Percentiles rank a stretch among this genome's conserved stretches.
Conservation (phyloP, 53 echinoderm and acorn worm genomes). For the Stichopus horrens region DNA sequence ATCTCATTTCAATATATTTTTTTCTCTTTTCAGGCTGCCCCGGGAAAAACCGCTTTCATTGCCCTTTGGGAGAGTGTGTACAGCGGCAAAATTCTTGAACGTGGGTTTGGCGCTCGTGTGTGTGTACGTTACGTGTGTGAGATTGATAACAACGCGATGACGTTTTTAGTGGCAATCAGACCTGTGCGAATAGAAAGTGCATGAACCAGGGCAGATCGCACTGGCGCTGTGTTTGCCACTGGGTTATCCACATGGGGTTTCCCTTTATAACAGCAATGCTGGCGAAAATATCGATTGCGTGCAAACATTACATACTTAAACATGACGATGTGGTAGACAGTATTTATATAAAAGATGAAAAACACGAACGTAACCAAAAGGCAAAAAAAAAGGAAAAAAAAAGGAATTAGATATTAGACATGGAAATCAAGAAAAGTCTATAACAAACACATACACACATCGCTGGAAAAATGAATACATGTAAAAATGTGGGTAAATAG, state of each 20-base stretch:
- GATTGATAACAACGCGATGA: background rate
- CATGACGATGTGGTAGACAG: background rate
- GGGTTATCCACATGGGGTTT: constrained; percentile 28
- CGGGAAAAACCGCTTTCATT: constrained; percentile 9
- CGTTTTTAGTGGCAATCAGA: constrained; percentile 1
- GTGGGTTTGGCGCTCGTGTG: background rate
- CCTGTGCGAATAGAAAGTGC: constrained; percentile 16
- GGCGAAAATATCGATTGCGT: constrained; percentile 17
- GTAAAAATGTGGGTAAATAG: too few relatives aligned
- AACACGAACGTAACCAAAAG: too few relatives aligned
- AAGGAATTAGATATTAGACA: too few relatives aligned
- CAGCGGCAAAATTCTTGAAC: background rate
- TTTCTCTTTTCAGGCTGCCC: constrained; percentile 7
- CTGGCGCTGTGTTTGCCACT: constrained; percentile 1
- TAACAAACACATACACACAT: too few relatives aligned
- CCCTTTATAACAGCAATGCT: constrained; percentile 15
- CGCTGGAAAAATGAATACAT: too few relatives aligned
- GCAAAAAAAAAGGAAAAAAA: too few relatives aligned
- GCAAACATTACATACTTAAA: constrained; percentile 17
- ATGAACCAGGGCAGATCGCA: constrained; percentile 6
- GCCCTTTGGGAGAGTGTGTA: too few relatives aligned
- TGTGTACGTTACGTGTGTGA: background rate
- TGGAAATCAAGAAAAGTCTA: too few relatives aligned
- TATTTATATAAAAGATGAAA: background rate
- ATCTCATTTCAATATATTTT: constrained; percentile 20